A percentile compares a stretch with the other conserved stretches of the same genome.
These are phyloP conservation scores for Galbula dea DNA, from an alignment of 2,113 vertebrate genomes.

Conservation along the genomic window DNA sequence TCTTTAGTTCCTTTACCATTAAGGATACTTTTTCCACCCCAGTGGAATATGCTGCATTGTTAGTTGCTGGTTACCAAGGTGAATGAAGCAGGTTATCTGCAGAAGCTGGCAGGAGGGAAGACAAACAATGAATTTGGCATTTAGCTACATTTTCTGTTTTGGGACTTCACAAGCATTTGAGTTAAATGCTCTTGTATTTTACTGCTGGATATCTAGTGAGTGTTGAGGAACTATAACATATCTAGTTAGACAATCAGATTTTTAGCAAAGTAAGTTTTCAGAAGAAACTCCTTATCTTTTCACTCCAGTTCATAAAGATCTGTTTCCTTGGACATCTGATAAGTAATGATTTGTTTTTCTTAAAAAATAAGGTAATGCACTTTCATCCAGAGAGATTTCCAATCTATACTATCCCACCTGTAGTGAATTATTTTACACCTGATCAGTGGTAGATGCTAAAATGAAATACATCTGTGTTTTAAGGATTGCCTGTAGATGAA, in stretches of 20 bases:
- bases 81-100: neutral
- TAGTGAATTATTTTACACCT: neutral
- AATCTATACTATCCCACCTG: neutral
- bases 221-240: neutral
- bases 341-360: neutral
- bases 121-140: neutral
- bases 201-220: neutral
- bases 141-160: neutral
- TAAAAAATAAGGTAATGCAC: fast-evolving
- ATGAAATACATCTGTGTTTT: neutral
- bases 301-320: neutral
- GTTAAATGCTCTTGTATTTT: neutral
- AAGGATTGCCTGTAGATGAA: neutral
- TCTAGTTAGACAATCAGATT: neutral
- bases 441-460: neutral
- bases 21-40: neutral
- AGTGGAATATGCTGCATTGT: neutral
- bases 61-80: neutral
- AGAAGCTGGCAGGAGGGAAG: neutral
- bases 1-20: neutral
- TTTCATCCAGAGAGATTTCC: neutral
- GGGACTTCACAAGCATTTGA: neutral
- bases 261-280: neutral
- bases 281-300: neutral
- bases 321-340: neutral